Evolutionary conservation across 2,113 vertebrate genomes (phyloP), one percentile per base, ranked within the genome.

Genomic region (Syngnathoides biaculeatus): DNA sequence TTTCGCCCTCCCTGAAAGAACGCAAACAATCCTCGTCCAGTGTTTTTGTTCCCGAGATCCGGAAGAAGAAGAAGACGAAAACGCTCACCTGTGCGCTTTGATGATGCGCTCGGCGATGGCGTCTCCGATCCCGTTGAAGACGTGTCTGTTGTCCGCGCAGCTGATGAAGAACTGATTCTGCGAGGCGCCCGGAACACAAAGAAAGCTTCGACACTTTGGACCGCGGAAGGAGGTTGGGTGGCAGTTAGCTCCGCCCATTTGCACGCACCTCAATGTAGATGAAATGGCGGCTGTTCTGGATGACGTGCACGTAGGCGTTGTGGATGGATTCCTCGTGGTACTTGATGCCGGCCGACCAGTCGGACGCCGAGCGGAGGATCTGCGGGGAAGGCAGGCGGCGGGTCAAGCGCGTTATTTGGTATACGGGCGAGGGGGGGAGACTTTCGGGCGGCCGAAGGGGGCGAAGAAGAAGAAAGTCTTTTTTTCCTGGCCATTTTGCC

Each of bases 81-180:
- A 5, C 30, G 24, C 39, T 91, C 90, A 99, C 97, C 92, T 95
- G 91, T 95, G 86, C 2, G 96, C 97, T 85, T 87, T 93, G 65
- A 97, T 94, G 84, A 99, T 96, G 74, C 95, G 92, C 66, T 90
- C 89, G 10, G 94, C 93, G 12, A 98, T 97, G 0, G 95, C 71
- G 63, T 99, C 94, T 0, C 97, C 97, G 0, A 99, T 91, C 89
- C 91, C 94, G 89, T 99, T 99, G 88, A 93, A 96, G 50, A 99
- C 95, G 9, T 94, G 87, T 80, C 88, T 94, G 88, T 94, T 94
- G 82, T 98, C 95, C 0, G 96, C 90, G 22, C 97, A 99, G 90
- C 97, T 99, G 89, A 99, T 97, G 79, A 99, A 97, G 84, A 99
- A 99, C 86, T 99, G 97, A 86, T 99, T 99, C 97, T 99, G 77